These are phyloP conservation scores for Syncerus caffer DNA, from an alignment of 2,797 vertebrate genomes.

Conservation along the genomic window DNA sequence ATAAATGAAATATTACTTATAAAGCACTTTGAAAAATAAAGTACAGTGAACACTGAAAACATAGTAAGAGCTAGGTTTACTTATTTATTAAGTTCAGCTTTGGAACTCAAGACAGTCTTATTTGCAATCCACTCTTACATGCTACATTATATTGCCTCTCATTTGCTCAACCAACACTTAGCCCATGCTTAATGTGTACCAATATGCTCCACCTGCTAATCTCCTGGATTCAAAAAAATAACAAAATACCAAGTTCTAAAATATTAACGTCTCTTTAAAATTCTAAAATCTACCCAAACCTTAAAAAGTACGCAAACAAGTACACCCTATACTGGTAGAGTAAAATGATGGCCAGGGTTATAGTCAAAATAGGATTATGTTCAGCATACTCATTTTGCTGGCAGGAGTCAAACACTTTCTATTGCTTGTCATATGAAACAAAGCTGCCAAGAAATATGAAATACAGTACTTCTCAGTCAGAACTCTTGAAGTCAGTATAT, in stretches of 20 bases:
- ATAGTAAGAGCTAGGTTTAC: not conserved
- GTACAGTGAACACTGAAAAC: not conserved
- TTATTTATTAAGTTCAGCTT: not conserved
- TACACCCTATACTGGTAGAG: not conserved
- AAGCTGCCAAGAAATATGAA: not conserved
- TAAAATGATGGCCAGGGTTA: not conserved
- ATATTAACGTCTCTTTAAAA: not conserved
- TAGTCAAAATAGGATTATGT: not conserved
- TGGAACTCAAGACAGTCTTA: not conserved
- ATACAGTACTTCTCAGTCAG: not conserved
- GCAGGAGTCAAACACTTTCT: not conserved
- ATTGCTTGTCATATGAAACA: not conserved
- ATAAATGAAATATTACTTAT: not conserved
- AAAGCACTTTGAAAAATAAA: not conserved
- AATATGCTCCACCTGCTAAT: not conserved
- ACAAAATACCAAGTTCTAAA: not conserved
- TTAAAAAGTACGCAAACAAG: not conserved
- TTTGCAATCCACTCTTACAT: not conserved
- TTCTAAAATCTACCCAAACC: conserved; percentile 5
- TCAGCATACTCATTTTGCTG: not conserved
- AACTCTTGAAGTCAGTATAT: not conserved
- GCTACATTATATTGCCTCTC: not conserved
- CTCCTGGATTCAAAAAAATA: conserved; percentile 19
- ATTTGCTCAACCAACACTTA: not conserved
- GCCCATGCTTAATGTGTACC: not conserved